A percentile compares a stretch with the other conserved stretches of the same genome.
Conservation (phyloP, 2,113 vertebrate species). For the Protobothrops flavoviridis region DNA sequence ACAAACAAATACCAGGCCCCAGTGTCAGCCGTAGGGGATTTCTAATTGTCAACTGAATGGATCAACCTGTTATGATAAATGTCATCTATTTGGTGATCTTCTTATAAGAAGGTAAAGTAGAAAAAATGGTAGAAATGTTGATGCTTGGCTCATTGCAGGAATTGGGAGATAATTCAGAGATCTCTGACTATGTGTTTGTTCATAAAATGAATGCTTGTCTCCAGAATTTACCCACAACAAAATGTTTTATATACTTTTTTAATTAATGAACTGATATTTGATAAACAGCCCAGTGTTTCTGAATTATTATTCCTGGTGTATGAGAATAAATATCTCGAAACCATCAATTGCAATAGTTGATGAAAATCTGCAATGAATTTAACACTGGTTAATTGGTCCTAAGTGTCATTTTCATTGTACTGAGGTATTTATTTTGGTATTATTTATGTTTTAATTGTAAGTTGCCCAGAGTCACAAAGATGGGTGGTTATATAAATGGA, state of each 20-base stretch:
- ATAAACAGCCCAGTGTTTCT: not conserved
- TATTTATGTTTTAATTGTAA: not conserved
- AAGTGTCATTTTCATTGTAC: not conserved
- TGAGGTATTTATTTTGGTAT: not conserved
- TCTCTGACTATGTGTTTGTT: not conserved
- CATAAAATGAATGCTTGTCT: not conserved
- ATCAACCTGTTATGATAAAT: constrained; percentile 71
- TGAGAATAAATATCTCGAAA: not conserved
- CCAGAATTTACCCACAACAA: not conserved
- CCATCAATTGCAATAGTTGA: not conserved
- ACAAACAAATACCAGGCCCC: constrained; percentile 62
- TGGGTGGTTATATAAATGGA: not conserved
- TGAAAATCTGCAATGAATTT: not conserved
- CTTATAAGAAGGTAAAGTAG: constrained; percentile 30
- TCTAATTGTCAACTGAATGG: constrained; percentile 72
- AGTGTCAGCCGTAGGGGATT: constrained; percentile 51
- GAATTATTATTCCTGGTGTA: not conserved
- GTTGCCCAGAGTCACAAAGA: not conserved
- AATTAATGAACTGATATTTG: not conserved
- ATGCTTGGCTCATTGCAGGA: not conserved
- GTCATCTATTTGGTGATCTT: constrained; percentile 65
- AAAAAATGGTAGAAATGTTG: not conserved
- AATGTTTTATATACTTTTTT: not conserved
- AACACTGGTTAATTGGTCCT: not conserved
- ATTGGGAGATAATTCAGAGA: not conserved